Evolutionary conservation across 2,888 invertebrate species (phyloP).

Genomic region (Magallana nippona): DNA sequence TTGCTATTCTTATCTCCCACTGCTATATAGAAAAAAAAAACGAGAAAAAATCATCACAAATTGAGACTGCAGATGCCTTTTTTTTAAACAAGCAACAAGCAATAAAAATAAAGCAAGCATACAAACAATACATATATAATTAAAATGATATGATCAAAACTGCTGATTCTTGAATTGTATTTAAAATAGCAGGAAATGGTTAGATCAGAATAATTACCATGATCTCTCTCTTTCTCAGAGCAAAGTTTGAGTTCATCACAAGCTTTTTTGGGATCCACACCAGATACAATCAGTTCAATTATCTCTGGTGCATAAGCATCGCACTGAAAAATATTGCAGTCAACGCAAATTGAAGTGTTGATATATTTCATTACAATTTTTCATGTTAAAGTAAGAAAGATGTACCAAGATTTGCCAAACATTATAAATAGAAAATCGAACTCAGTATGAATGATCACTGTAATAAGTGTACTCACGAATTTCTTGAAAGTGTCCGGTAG

Average conservation of each 20-base stretch:
- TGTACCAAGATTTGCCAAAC: background rate
- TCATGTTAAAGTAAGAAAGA: background rate
- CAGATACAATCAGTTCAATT: conserved; percentile 32
- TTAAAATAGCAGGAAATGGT: no score
- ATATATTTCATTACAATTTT: background rate
- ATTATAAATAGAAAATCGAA: background rate
- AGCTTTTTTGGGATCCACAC: conserved; percentile 39
- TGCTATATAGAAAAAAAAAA: no score
- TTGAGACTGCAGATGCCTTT: no score
- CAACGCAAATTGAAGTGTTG: background rate
- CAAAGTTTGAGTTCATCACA: conserved; percentile 39
- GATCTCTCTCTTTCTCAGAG: background rate
- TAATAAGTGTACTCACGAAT: conserved; percentile 42
- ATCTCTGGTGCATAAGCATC: conserved; percentile 38
- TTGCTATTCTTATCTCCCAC: no score
- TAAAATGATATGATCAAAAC: background rate
- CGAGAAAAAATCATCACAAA: no score
- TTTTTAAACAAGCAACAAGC: no score
- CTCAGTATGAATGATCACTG: background rate
- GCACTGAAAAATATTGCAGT: conserved; percentile 34
- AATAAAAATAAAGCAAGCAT: no score
- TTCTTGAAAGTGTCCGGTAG: conserved; percentile 41
- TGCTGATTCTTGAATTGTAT: background rate
- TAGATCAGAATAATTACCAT: background rate
- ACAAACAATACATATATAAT: background rate